Conservation (phyloP, 2,888 invertebrate species). For the Calliopum simillimum region DNA sequence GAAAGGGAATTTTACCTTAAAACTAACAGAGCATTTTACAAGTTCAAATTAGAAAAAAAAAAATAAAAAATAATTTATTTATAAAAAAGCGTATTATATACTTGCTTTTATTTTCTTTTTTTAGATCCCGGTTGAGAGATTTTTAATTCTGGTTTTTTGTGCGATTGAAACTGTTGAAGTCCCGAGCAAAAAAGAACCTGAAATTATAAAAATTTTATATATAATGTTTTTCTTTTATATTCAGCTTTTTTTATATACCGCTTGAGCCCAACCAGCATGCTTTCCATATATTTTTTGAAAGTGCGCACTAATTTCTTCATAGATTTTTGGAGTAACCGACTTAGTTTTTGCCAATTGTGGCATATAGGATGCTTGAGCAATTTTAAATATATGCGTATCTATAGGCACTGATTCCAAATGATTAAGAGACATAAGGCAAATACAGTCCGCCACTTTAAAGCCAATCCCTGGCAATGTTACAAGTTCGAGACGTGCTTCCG, state of each 20-base stretch:
- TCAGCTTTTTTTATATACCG: slow-evolving; percentile 72
- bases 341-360: slow-evolving; percentile 79
- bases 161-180: slow-evolving; percentile 75
- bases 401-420: slow-evolving; percentile 91
- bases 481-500: slow-evolving; percentile 78
- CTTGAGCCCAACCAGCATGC: slow-evolving; percentile 95
- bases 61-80: slow-evolving; percentile 9
- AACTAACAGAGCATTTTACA: neutral
- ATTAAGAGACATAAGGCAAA: slow-evolving; percentile 95
- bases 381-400: slow-evolving; percentile 95
- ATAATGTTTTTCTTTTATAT: neutral
- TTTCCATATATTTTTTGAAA: slow-evolving; percentile 86
- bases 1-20: slow-evolving; percentile 2
- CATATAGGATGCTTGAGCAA: slow-evolving; percentile 84
- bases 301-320: slow-evolving; percentile 86
- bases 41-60: slow-evolving; percentile 13
- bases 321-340: slow-evolving; percentile 83
- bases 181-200: slow-evolving; percentile 86
- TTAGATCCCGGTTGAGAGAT: slow-evolving; percentile 26
- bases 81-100: slow-evolving; percentile 25
- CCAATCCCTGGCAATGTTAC: slow-evolving; percentile 90
- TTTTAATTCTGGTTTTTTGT: slow-evolving; percentile 24
- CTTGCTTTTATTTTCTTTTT: slow-evolving; percentile 38
- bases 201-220: slow-evolving; percentile 50
- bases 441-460: slow-evolving; percentile 97